phyloP scores from a whole-genome alignment of 1,140 invertebrate genomes.

The Lucilia sericata region DNA sequence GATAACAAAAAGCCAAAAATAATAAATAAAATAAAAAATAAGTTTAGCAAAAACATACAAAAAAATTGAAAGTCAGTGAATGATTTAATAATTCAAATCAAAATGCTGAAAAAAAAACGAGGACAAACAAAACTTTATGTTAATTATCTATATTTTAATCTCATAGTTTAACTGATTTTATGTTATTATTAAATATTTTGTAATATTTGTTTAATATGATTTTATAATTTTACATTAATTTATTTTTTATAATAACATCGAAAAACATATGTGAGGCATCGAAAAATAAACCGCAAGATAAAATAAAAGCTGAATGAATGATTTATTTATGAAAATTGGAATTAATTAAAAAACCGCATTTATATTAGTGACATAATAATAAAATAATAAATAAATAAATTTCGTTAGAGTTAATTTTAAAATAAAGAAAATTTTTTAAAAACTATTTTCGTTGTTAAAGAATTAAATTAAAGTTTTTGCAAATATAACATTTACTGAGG shows the following conservation, averaged over 20 bases:
- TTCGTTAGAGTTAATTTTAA: background rate
- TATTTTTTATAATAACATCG: background rate
- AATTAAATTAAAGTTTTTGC: too few relatives aligned
- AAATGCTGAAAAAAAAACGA: background rate
- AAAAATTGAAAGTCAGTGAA: background rate
- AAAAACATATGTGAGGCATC: background rate
- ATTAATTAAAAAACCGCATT: conserved; percentile 9
- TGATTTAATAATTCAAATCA: background rate
- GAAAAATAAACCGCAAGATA: background rate
- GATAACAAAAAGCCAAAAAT: background rate
- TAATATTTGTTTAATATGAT: background rate
- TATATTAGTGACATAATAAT: background rate
- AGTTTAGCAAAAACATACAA: background rate
- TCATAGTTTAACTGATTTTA: background rate
- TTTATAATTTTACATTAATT: background rate
- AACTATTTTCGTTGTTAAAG: background rate
- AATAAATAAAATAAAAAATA: background rate
- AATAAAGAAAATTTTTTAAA: background rate
- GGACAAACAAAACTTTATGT: too few relatives aligned
- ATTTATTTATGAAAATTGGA: background rate
- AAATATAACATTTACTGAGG: too few relatives aligned
- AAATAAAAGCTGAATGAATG: background rate
- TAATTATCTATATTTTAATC: background rate
- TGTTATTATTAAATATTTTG: background rate
- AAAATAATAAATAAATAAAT: background rate